phyloP scores from a whole-genome alignment of 2,888 invertebrate genomes.

The Drosophila meridiana region DNA sequence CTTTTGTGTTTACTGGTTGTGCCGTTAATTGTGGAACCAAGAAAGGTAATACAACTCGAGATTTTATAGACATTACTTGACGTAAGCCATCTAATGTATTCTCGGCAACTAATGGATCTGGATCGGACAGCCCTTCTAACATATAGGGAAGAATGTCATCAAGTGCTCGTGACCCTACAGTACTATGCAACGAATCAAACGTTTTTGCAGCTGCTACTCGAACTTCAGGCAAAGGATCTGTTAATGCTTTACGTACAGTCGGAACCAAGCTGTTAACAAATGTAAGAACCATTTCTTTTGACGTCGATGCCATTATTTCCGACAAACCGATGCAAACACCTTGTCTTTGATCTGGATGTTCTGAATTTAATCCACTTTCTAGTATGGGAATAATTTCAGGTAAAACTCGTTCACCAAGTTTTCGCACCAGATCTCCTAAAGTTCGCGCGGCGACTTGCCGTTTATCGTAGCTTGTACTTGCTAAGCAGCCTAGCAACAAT shows the following conservation, averaged over 20 bases:
- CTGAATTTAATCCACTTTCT: conserved; percentile 96
- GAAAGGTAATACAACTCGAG: conserved; percentile 97
- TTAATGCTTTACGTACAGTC: conserved; percentile 96
- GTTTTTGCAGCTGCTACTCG: conserved; percentile 98
- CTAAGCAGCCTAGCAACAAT: conserved; percentile 95
- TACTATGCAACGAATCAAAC: conserved; percentile 97
- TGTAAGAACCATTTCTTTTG: conserved; percentile 96
- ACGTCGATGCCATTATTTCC: conserved; percentile 99
- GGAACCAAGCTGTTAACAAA: conserved; percentile 95
- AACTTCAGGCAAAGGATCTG: conserved; percentile 96
- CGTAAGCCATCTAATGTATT: conserved; percentile 97
- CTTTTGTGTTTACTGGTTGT: conserved; percentile 96
- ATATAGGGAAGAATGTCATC: conserved; percentile 98
- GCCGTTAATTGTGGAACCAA: conserved; percentile 97
- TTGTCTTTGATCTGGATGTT: conserved; percentile 97
- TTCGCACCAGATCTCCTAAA: conserved; percentile 97
- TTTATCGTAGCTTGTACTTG: conserved; percentile 98
- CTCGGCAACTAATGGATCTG: conserved; percentile 92
- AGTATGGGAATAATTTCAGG: conserved; percentile 99
- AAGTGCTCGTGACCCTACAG: conserved; percentile 96
- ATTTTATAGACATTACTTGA: conserved; percentile 98
- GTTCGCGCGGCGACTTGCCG: conserved; percentile 98
- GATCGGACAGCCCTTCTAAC: conserved; percentile 90
- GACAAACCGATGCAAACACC: conserved; percentile 99
- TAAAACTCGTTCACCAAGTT: conserved; percentile 98